Evolutionary conservation across 2,113 vertebrate species (phyloP).

Genomic region (Delphinapterus leucas): DNA sequence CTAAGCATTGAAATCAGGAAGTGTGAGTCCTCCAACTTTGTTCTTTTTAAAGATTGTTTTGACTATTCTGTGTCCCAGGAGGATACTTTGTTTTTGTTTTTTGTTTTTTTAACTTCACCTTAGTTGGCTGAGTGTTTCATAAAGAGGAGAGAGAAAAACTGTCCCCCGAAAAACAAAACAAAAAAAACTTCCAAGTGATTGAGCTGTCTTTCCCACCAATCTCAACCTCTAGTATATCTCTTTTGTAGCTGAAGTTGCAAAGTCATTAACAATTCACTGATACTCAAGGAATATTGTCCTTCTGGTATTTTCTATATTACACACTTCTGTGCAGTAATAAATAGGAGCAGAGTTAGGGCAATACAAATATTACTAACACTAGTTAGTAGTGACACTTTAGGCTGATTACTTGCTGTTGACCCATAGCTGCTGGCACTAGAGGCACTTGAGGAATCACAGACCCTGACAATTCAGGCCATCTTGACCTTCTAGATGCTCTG

Average conservation of each 20-base stretch:
- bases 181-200: background rate
- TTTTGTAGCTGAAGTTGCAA: background rate
- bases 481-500: background rate
- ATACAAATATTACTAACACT: background rate
- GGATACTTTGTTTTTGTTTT: background rate
- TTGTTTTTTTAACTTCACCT: background rate
- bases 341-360: background rate
- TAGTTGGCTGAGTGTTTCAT: background rate
- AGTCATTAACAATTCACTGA: background rate
- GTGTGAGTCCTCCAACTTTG: background rate
- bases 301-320: background rate
- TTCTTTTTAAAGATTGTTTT: background rate
- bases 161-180: background rate
- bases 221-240: background rate
- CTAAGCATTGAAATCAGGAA: background rate
- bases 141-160: background rate
- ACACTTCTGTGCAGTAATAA: background rate
- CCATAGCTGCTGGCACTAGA: background rate
- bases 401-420: background rate
- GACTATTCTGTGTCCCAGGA: background rate
- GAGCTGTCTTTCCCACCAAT: background rate
- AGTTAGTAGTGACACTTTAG: background rate
- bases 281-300: background rate
- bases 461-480: background rate
- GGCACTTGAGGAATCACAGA: background rate